These are phyloP conservation scores for Deroplatys truncata DNA, from an alignment of 2,888 invertebrate species.

Conservation along the genomic window DNA sequence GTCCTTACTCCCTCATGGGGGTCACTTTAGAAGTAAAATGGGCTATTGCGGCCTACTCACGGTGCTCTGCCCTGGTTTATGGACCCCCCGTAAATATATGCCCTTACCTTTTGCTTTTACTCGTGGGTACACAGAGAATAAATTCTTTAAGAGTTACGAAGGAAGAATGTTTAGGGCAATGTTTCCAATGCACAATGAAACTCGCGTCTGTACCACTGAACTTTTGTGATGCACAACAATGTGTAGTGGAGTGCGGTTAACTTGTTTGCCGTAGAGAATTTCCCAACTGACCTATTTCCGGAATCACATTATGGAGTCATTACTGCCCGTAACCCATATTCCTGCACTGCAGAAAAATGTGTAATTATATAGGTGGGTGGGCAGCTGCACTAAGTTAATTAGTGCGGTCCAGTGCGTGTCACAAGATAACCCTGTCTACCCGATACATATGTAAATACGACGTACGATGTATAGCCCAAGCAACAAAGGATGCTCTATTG, in stretches of 20 bases:
- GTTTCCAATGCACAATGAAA: too few species aligned
- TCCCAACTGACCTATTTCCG: background rate
- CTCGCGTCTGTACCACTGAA: too few species aligned
- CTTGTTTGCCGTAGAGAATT: background rate
- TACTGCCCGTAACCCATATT: background rate
- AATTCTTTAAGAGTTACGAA: too few species aligned
- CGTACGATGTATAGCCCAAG: background rate
- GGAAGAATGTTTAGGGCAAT: too few species aligned
- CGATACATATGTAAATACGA: background rate
- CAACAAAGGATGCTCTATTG: background rate
- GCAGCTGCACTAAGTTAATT: background rate
- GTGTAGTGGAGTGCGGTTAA: background rate
- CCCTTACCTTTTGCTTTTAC: too few species aligned
- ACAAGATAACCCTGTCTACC: background rate
- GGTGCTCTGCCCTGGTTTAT: too few species aligned
- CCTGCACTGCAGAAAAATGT: background rate
- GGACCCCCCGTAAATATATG: too few species aligned
- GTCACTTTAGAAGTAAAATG: too few species aligned
- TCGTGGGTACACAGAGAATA: too few species aligned
- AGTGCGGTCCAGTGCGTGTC: background rate
- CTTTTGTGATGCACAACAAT: too few species aligned
- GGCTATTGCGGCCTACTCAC: too few species aligned
- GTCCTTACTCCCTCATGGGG: too few species aligned
- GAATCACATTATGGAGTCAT: background rate
- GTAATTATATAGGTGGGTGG: background rate